Base-by-base conservation (phyloP, 2,888 invertebrate species). In the Listrodromus nycthemerus region DNA sequence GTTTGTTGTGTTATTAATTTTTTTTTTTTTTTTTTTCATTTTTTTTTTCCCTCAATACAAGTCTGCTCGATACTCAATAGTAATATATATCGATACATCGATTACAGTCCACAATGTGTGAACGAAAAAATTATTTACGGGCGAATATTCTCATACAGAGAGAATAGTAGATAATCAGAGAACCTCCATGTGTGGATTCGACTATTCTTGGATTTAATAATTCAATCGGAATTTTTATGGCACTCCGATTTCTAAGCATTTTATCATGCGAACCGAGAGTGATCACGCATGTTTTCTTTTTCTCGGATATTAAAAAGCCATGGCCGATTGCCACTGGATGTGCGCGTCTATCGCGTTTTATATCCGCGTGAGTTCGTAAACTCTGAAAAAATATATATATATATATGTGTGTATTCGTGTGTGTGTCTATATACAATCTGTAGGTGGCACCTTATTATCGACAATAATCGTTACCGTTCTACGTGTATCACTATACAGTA, bases 351-450 rank as follows among this genome's bases (percentile, higher is more conserved):
- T 13, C 41, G 37, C 21, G 16, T 45, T 2, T 41, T 66, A 24
- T 10, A 24, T 16, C 66, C 71, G 61, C 71, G 52, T 61, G 76
- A 82, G 66, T 71, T 76, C 37, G 71, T 58, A 19, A 66, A 77
- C 66, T 73, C 73, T 78, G 77, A 63, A 78, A 82, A 82, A 82
- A 78, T 73, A 78, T 71, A 82, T 71, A 27, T 71, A 63, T 80
- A 74, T 81, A 65, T 45, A 7, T 33, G 5, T 41, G 69, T 71
- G 73, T 76, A 24, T 70, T 50, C 67, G 67, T 81, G 65, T 45
- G 19, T 33, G 4, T 24, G 33, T n/a, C 19, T 65, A 37, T 65
- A 65, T 65, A 65, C 33, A 65, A 24, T 55, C 21, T 21, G 4
- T 24, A 24, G 24, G 24, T 55, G 55, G 21, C 21, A 65, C 19